Conservation (phyloP, 2,888 invertebrate species). For the Lochmaea crataegi region DNA sequence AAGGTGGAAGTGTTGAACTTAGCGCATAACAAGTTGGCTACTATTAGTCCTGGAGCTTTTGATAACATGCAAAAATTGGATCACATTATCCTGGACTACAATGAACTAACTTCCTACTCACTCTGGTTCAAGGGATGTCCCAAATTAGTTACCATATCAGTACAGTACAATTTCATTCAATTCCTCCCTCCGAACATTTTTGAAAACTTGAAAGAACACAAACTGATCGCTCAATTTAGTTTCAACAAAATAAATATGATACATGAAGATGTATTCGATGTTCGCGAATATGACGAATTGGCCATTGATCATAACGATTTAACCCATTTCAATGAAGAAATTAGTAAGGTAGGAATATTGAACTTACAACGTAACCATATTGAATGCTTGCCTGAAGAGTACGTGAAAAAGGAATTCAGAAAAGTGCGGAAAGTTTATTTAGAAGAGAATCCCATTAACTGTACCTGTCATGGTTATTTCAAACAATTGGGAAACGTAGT, state of each 20-base stretch:
- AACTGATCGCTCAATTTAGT: slow-evolving; percentile 52
- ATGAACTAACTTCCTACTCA: slow-evolving; percentile 51
- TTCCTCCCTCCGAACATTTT: slow-evolving; percentile 52
- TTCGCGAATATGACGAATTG: slow-evolving; percentile 50
- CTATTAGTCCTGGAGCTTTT: slow-evolving; percentile 52
- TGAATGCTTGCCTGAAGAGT: slow-evolving; percentile 53
- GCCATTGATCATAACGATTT: slow-evolving; percentile 55
- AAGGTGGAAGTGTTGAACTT: slow-evolving; percentile 52
- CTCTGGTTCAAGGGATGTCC: slow-evolving; percentile 53
- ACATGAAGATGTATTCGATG: slow-evolving; percentile 51
- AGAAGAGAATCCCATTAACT: slow-evolving; percentile 51
- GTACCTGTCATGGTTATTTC: slow-evolving; percentile 50
- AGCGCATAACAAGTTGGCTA: slow-evolving; percentile 52
- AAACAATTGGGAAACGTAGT: slow-evolving; percentile 45
- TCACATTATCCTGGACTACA: slow-evolving; percentile 52
- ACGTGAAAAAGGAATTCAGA: slow-evolving; percentile 50
- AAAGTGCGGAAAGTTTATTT: slow-evolving; percentile 50
- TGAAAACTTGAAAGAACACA: slow-evolving; percentile 45
- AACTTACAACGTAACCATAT: slow-evolving; percentile 54
- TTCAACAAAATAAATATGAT: slow-evolving; percentile 54
- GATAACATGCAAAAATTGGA: slow-evolving; percentile 52
- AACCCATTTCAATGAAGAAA: slow-evolving; percentile 43
- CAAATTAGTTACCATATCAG: slow-evolving; percentile 49
- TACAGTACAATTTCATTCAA: slow-evolving; percentile 54
- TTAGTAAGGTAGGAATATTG: slow-evolving; percentile 49